Evolutionary conservation across 2,888 invertebrate species (phyloP), one percentile per base, ranked within the genome.

Genomic region (Hololepta plana): DNA sequence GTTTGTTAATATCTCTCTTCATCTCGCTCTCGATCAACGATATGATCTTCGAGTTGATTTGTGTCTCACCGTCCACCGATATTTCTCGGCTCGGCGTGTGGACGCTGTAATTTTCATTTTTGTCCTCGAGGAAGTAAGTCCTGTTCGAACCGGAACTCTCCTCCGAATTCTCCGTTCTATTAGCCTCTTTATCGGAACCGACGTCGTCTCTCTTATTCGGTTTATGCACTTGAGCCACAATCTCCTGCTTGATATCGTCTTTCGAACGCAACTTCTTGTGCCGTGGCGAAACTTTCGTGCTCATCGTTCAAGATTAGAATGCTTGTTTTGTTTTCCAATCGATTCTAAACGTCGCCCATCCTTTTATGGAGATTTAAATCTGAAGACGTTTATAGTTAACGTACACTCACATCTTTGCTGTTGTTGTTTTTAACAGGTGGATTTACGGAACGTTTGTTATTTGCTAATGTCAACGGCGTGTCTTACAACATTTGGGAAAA

Each of bases 41-140:
- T 24, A 54, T 32, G 22, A 55, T 55, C 38, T 55, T 55, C 8
- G 52, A 44, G 36, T 67, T 68, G 19, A 68, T 68, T 23, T 67
- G 66, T 12, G 62, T 42, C 39, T 68, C 67, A 2, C 58, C 57
- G 34, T 66, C 67, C 10, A 66, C 48, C 1, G 66, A 67, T 33
- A 65, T 61, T 29, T 55, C 55, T 19, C 53, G 41, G 32, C 51
- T 52, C 4, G 52, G 52, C n/a, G 51, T 49, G 12, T 36, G 37
- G 12, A 41, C 35, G 30, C 39, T 44, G 26, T 42, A 40, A 31
- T 46, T 47, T 13, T 49, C 47, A 31, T 46, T 37, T 29, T 38
- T 44, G 28, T 49, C 49, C 27, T 49, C 47, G 23, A 39, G 32
- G 13, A 42, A 32, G 27, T 40, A 44, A 8, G 44, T 44, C 30